A percentile compares a stretch with the other conserved stretches of the same genome.
Conservation (phyloP, 2,113 vertebrate genomes). For the Oncorhynchus masou region DNA sequence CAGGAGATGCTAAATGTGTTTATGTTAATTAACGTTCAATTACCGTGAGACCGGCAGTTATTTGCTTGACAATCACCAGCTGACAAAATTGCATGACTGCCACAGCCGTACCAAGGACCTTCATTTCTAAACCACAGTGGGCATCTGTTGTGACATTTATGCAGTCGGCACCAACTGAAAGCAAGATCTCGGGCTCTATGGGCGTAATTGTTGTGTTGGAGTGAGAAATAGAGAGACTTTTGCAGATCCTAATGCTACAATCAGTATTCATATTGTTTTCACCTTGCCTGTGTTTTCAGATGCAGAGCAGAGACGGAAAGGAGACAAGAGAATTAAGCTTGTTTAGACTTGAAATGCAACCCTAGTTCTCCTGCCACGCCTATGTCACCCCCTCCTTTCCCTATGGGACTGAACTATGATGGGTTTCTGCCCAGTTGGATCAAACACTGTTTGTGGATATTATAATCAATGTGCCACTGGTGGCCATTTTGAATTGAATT, state of each 20-base stretch:
- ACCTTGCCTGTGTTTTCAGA: no score
- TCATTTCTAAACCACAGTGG: slow-evolving; percentile 5
- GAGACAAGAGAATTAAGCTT: no score
- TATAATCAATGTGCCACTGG: slow-evolving; percentile 3
- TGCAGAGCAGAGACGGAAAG: no score
- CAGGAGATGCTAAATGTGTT: no score
- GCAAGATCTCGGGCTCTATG: slow-evolving; percentile 7
- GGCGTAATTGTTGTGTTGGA: slow-evolving; percentile 22
- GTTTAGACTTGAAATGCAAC: no score
- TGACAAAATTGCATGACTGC: no score
- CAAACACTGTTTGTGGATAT: slow-evolving; percentile 3
- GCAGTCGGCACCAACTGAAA: slow-evolving; percentile 15
- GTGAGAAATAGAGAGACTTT: background rate
- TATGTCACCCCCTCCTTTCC: background rate
- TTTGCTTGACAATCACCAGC: no score
- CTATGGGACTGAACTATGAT: background rate
- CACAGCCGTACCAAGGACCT: slow-evolving; percentile 5
- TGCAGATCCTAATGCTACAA: slow-evolving; percentile 1
- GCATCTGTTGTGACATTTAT: slow-evolving; percentile 16
- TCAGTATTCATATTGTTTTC: background rate
- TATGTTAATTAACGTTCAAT: no score
- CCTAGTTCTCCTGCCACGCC: background rate
- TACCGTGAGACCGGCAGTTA: no score
- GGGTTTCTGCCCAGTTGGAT: slow-evolving; percentile 3
- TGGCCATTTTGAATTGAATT: slow-evolving; percentile 4